Percentiles rank a stretch among this genome's conserved stretches.
phyloP scores from a whole-genome alignment of 1,140 invertebrate species.

The Hermatobates lingyangjiaoensis region DNA sequence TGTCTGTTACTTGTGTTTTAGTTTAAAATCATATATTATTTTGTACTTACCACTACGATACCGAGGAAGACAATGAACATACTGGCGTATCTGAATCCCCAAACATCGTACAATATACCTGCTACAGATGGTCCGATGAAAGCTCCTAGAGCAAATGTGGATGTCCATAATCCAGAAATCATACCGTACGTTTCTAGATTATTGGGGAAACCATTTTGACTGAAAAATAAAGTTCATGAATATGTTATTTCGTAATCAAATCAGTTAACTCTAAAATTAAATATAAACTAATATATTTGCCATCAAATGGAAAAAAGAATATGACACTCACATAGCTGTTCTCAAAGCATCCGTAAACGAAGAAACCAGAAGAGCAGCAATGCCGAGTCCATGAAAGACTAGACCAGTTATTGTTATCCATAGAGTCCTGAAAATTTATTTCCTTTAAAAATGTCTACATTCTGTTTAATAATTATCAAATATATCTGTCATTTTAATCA shows the following conservation, averaged over 20 bases:
- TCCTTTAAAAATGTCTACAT: neutral
- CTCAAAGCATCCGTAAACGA: slow-evolving; percentile 61
- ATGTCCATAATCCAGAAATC: slow-evolving; percentile 69
- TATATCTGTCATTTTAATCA: no score
- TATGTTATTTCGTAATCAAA: no score
- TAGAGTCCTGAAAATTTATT: slow-evolving; percentile 22
- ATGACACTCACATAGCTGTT: slow-evolving; percentile 28
- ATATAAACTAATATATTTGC: no score
- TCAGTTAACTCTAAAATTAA: no score
- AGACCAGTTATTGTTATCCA: slow-evolving; percentile 46
- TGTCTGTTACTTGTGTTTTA: no score
- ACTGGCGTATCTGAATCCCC: slow-evolving; percentile 48
- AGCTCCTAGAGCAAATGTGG: slow-evolving; percentile 64
- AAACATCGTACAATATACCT: slow-evolving; percentile 50
- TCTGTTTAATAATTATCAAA: no score
- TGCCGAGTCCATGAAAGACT: slow-evolving; percentile 55
- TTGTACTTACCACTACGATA: slow-evolving; percentile 36
- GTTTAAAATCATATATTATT: no score
- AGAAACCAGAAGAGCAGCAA: slow-evolving; percentile 59
- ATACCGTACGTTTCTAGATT: slow-evolving; percentile 64
- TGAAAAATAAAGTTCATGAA: slow-evolving; percentile 25
- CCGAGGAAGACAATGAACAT: slow-evolving; percentile 51
- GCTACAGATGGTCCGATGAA: slow-evolving; percentile 63
- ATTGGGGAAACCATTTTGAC: slow-evolving; percentile 51
- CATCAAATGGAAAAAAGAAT: neutral